phyloP scores from a whole-genome alignment of 2,797 vertebrate genomes.

The Crypturellus tataupa region DNA sequence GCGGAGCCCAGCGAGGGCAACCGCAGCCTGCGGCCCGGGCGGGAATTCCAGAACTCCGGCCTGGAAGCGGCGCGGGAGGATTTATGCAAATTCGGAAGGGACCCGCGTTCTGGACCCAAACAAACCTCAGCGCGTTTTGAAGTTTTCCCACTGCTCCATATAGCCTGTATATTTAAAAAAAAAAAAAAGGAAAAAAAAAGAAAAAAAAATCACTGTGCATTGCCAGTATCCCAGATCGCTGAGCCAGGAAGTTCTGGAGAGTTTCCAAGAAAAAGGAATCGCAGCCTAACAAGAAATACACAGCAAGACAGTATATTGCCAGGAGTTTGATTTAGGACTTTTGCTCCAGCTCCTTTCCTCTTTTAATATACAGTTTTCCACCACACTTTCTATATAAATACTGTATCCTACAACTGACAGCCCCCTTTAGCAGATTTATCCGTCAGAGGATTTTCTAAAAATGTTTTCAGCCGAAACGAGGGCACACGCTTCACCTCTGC shows the following conservation, averaged over 20 bases:
- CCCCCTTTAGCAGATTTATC: slow-evolving; percentile 55
- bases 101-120: neutral
- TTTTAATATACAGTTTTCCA: slow-evolving; percentile 68
- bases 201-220: neutral
- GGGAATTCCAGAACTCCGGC: neutral
- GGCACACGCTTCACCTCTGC: slow-evolving; percentile 38
- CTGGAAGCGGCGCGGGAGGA: neutral
- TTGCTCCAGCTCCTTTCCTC: slow-evolving; percentile 69
- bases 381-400: slow-evolving; percentile 61
- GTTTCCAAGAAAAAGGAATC: slow-evolving; percentile 54
- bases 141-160: slow-evolving; percentile 22
- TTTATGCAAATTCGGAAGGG: slow-evolving; percentile 44
- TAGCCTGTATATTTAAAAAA: slow-evolving; percentile 36
- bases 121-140: neutral
- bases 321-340: slow-evolving; percentile 70
- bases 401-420: slow-evolving; percentile 34
- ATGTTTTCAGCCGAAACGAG: slow-evolving; percentile 51
- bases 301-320: slow-evolving; percentile 62
- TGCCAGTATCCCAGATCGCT: slow-evolving; percentile 12
- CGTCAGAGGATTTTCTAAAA: slow-evolving; percentile 32
- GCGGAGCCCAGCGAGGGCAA: too few relatives aligned
- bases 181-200: too few relatives aligned
- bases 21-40: too few relatives aligned
- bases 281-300: slow-evolving; percentile 27
- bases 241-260: slow-evolving; percentile 39